Conservation (phyloP, 2,888 invertebrate species). For the Amorpha juglandis region DNA sequence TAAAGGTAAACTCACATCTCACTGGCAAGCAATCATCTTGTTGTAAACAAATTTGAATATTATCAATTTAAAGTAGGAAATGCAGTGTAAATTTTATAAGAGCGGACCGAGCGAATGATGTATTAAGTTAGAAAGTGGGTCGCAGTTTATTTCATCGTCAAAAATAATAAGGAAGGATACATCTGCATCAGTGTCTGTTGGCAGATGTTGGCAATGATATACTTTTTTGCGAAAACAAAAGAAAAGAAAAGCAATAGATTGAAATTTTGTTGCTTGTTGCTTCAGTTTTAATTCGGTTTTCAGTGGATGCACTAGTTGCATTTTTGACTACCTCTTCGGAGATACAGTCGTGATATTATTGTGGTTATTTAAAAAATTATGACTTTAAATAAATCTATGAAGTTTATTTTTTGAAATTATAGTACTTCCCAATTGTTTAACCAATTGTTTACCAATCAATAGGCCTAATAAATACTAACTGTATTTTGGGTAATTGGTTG, state of each 20-base stretch:
- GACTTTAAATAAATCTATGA: no score
- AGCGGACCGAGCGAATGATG: slow-evolving; percentile 28
- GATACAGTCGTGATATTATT: no score
- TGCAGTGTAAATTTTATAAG: slow-evolving; percentile 28
- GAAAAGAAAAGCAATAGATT: background rate
- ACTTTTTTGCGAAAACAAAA: background rate
- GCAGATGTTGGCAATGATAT: slow-evolving; percentile 17
- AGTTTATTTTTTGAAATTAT: no score
- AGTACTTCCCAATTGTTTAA: no score
- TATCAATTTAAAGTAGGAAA: slow-evolving; percentile 24
- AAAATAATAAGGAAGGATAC: slow-evolving; percentile 34
- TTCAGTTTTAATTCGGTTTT: no score
- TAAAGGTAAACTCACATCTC: background rate
- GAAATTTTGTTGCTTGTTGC: no score
- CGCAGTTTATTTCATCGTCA: slow-evolving; percentile 31
- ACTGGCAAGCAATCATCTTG: background rate
- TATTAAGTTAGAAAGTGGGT: slow-evolving; percentile 35
- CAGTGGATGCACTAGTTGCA: no score
- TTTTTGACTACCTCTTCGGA: no score
- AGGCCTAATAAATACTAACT: no score
- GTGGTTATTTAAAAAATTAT: no score
- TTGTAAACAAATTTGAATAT: slow-evolving; percentile 1
- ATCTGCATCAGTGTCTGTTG: slow-evolving; percentile 29
- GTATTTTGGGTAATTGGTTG: no score
- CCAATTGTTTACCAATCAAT: no score